Evolutionary conservation across 1,140 invertebrate genomes (phyloP).

Genomic region (Sycobia sp.): DNA sequence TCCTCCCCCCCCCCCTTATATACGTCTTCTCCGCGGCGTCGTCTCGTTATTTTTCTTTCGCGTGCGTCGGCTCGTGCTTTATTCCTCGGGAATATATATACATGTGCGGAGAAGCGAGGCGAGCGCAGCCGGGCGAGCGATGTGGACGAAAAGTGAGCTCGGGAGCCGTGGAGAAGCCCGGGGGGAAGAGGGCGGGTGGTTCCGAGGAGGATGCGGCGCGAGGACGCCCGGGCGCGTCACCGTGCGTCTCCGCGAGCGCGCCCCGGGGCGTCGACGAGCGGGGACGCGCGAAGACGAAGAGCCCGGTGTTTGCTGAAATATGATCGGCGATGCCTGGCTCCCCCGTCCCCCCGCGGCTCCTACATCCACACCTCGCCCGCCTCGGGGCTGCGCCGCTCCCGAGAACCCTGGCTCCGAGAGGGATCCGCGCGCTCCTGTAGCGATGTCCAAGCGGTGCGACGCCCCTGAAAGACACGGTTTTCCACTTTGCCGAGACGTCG

Average conservation of each 20-base stretch:
- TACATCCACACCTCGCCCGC: too few relatives aligned
- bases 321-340: constrained; percentile 4
- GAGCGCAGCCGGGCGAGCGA: background rate
- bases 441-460: constrained; percentile 1
- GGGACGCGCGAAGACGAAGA: constrained; percentile 6
- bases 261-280: constrained; percentile 16
- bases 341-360: too few relatives aligned
- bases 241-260: constrained; percentile 3
- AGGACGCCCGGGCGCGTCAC: background rate
- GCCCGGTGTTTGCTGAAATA: constrained; percentile 8
- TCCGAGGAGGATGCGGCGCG: background rate
- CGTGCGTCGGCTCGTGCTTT: background rate
- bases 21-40: constrained; percentile 2
- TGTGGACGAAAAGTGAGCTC: background rate
- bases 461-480: constrained; percentile 23
- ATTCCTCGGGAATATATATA: background rate
- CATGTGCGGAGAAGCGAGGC: background rate
- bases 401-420: constrained; percentile 18
- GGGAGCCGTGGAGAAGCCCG: background rate
- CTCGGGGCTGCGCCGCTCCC: too few relatives aligned
- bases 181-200: background rate
- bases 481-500: constrained; percentile 17
- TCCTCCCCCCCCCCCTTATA: background rate
- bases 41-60: constrained; percentile 11
- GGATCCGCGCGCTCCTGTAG: constrained; percentile 20